Evolutionary conservation across 2,797 vertebrate species (phyloP).

Genomic region (Xenentodon cancila): DNA sequence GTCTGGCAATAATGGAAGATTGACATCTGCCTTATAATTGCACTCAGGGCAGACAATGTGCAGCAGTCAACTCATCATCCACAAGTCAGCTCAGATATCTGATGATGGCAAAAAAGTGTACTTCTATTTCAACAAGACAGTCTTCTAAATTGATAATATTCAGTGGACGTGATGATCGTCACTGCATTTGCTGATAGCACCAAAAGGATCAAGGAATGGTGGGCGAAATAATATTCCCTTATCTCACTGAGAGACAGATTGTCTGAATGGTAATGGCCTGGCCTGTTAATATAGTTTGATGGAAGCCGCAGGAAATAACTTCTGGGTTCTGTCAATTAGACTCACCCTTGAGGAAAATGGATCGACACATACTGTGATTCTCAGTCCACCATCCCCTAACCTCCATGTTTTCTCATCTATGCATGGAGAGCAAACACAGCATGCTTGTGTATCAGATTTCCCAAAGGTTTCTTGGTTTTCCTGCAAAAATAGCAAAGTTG

Average conservation of each 20-base stretch:
- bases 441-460: neutral
- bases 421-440: conserved; percentile 20
- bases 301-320: conserved; percentile 66
- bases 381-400: neutral
- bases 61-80: conserved; percentile 10
- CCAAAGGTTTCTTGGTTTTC: conserved; percentile 13
- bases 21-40: conserved; percentile 42
- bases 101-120: conserved; percentile 23
- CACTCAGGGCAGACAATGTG: conserved; percentile 36
- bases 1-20: conserved; percentile 9
- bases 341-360: conserved; percentile 33
- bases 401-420: conserved; percentile 10
- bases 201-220: conserved; percentile 49
- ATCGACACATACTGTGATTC: conserved; percentile 8
- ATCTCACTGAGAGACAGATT: conserved; percentile 60
- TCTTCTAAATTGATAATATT: conserved; percentile 68
- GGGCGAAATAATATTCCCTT: conserved; percentile 57
- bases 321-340: conserved; percentile 54
- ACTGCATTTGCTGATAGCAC: conserved; percentile 61
- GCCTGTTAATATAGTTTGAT: conserved; percentile 59
- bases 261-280: conserved; percentile 34
- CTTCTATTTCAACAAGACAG: conserved; percentile 36
- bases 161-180: conserved; percentile 59
- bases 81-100: conserved; percentile 37
- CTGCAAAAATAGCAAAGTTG: neutral